These are phyloP conservation scores for Orientallactaga bullata DNA, from an alignment of 2,113 vertebrate genomes.

Conservation along the genomic window DNA sequence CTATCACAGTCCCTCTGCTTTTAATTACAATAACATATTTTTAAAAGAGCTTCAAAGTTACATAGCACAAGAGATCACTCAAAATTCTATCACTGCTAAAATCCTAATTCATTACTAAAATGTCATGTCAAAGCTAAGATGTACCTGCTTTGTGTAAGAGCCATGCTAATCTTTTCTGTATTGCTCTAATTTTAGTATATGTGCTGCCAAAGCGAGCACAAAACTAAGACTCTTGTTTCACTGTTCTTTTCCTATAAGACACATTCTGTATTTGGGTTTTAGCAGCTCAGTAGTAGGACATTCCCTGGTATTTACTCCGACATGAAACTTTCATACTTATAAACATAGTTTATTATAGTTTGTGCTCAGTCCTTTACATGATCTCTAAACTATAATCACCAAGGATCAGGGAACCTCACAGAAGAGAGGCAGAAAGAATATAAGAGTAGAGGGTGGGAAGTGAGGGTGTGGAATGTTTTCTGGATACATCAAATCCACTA, in stretches of 20 bases:
- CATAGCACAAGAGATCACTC: not conserved
- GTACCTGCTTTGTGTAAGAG: not conserved
- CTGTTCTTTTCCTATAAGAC: not conserved
- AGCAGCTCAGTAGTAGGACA: not conserved
- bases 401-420: too few relatives aligned
- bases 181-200: too few relatives aligned
- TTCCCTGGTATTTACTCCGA: not conserved
- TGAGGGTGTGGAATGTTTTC: too few relatives aligned
- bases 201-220: not conserved
- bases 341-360: not conserved
- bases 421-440: too few relatives aligned
- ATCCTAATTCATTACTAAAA: not conserved
- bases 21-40: not conserved
- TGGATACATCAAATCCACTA: too few relatives aligned
- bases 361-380: too few relatives aligned
- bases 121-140: not conserved
- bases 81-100: slow-evolving; percentile 22
- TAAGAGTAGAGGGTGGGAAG: too few relatives aligned
- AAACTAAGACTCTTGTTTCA: slow-evolving; percentile 15
- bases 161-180: too few relatives aligned
- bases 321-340: not conserved
- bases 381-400: too few relatives aligned
- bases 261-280: not conserved
- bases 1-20: too few relatives aligned
- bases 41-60: slow-evolving; percentile 24